Evolutionary conservation across 2,888 invertebrate genomes (phyloP).

Genomic region (Hyposoter didymator): DNA sequence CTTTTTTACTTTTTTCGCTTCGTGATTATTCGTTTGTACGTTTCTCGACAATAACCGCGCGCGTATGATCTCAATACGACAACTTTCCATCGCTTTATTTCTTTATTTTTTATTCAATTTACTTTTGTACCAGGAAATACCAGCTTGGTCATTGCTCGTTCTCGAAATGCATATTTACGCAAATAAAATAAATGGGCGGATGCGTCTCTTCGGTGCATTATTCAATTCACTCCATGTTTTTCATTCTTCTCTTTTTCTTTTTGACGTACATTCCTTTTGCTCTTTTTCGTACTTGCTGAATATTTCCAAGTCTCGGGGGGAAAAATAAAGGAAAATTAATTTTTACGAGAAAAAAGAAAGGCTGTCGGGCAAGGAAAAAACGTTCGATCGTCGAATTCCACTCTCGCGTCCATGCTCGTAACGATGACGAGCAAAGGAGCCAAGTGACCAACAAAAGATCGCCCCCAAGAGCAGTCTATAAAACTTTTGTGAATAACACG

Average conservation of each 20-base stretch:
- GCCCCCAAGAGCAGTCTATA: constrained; percentile 26
- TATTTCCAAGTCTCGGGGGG: neutral
- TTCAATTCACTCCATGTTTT: constrained; percentile 17
- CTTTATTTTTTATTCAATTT: constrained; percentile 46
- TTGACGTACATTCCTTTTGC: neutral
- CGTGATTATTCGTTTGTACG: constrained; percentile 37
- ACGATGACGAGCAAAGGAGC: constrained; percentile 29
- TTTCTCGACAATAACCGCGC: constrained; percentile 55
- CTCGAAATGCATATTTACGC: constrained; percentile 64
- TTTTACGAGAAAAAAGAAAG: neutral
- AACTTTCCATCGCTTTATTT: constrained; percentile 14
- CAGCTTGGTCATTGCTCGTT: constrained; percentile 35
- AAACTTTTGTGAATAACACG: constrained; percentile 57
- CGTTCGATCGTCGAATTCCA: constrained; percentile 28
- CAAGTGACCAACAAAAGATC: constrained; percentile 58
- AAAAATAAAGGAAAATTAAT: too few relatives aligned
- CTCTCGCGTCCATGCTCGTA: neutral
- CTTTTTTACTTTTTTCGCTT: constrained; percentile 59
- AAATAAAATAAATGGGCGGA: constrained; percentile 37
- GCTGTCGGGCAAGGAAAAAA: neutral
- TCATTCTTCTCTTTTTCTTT: constrained; percentile 15
- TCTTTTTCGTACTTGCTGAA: neutral
- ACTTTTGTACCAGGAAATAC: constrained; percentile 33
- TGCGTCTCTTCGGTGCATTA: constrained; percentile 10
- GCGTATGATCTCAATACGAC: constrained; percentile 46